Evolutionary conservation across 2,113 vertebrate species (phyloP), one percentile per base, ranked within the genome.

Genomic region (Cheirogaleus medius): DNA sequence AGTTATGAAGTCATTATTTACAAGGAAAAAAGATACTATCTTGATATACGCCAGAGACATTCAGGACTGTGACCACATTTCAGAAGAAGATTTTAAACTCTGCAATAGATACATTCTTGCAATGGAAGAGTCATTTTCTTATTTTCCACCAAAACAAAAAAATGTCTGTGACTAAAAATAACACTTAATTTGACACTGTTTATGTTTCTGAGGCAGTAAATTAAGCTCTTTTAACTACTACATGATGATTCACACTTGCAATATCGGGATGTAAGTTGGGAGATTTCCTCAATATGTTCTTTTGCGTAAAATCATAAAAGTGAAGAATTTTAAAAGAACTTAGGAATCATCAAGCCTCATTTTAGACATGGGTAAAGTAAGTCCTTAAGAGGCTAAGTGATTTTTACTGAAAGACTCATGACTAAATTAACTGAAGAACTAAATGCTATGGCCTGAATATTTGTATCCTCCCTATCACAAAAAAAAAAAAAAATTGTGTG

Each of bases 111-210:
- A 88, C 8, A 34, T 69, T 56, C 17, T 69, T 96, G 13, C 56
- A 76, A 83, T 56, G 74, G 6, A 85, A 76, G n/a, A 93, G 63
- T 69, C 68, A 87, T 93, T 81, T 93, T 44, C 37, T 76, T 54
- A 18, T 27, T 90, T 87, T 96, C 20, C 39, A 63, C 32, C 25
- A 44, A 83, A 83, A 58, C 58, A 32, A 86, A 90, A 95, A 88
- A 47, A 60, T 37, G 90, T 71, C 13, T 94, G 25, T 73, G 78
- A 86, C 89, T 97, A 94, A 95, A 96, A 87, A 74, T 89, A 90
- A 58, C 42, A 78, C 29, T 76, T n/a, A 58, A 66, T 81, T 12
- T 90, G 2, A 69, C 34, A 44, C 29, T 42, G 14, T 42, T 76
- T 69, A 20, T 89, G 37, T 71, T 89, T 54, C 47, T 93, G 6